These are phyloP conservation scores for Lucilia sericata DNA, from an alignment of 1,140 invertebrate species.

Conservation along the genomic window DNA sequence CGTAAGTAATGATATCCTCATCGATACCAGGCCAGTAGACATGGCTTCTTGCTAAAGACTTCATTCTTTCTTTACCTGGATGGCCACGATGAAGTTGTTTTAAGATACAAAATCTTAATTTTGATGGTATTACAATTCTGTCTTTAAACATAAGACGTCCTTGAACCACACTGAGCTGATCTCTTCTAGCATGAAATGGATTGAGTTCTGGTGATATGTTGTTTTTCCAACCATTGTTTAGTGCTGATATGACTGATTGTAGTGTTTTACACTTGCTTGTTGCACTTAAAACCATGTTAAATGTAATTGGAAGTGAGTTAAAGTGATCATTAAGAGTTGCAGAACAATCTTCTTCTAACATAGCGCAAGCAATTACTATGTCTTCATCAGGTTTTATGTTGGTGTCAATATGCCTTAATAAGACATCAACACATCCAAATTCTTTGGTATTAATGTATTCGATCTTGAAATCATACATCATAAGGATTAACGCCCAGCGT, in stretches of 20 bases:
- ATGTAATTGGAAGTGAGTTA: neutral
- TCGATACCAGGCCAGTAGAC: slow-evolving; percentile 60
- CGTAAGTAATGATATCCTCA: slow-evolving; percentile 63
- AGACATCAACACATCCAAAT: too few species aligned
- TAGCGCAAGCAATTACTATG: too few species aligned
- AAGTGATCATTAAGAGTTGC: neutral
- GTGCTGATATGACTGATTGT: slow-evolving; percentile 25
- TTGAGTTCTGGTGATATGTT: too few species aligned
- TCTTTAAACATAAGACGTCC: too few species aligned
- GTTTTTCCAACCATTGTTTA: slow-evolving; percentile 3
- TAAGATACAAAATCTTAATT: neutral
- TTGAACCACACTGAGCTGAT: too few species aligned
- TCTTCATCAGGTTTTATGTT: slow-evolving; percentile 56
- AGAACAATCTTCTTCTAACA: too few species aligned
- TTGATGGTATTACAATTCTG: neutral
- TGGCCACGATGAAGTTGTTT: slow-evolving; percentile 68
- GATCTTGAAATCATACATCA: slow-evolving; percentile 58
- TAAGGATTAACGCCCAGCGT: slow-evolving; percentile 53
- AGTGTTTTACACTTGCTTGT: neutral
- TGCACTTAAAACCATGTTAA: neutral
- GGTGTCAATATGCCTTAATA: neutral
- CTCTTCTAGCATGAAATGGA: too few species aligned
- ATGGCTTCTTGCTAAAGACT: slow-evolving; percentile 66
- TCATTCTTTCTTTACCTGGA: slow-evolving; percentile 70
- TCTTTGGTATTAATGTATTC: slow-evolving; percentile 65